Percentiles rank a stretch among this genome's conserved stretches.
phyloP scores from a whole-genome alignment of 2,113 vertebrate species.

The Sinocyclocheilus anophthalmus region DNA sequence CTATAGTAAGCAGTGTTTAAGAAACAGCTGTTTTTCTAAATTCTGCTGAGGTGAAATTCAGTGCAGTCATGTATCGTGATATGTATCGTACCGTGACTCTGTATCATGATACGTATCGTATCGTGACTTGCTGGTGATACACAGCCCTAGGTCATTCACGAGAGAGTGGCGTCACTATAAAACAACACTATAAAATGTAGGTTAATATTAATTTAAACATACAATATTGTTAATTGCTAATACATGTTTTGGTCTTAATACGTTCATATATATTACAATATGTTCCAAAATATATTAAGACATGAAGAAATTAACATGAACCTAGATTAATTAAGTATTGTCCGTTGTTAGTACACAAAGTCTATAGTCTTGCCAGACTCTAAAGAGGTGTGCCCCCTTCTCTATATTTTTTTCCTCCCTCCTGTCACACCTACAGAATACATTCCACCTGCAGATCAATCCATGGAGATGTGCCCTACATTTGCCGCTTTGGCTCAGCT shows the following conservation, averaged over 20 bases:
- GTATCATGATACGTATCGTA: too few species aligned
- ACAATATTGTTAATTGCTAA: neutral
- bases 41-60: too few species aligned
- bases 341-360: neutral
- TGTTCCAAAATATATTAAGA: neutral
- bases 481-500: slow-evolving; percentile 56
- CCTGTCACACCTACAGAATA: slow-evolving; percentile 62
- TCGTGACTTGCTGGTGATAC: too few species aligned
- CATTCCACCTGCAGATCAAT: slow-evolving; percentile 61
- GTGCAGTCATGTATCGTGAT: too few species aligned
- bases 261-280: too few species aligned
- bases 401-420: neutral
- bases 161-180: too few species aligned
- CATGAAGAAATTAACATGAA: neutral
- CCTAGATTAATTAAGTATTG: neutral
- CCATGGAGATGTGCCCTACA: slow-evolving; percentile 66
- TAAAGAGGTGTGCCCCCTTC: neutral
- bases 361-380: neutral
- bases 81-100: too few species aligned
- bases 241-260: neutral
- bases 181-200: too few species aligned
- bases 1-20: too few species aligned
- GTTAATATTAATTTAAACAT: neutral
- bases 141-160: too few species aligned
- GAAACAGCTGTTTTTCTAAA: too few species aligned